Evolutionary conservation across 2,888 invertebrate species (phyloP).

Genomic region (Thumatha senex): DNA sequence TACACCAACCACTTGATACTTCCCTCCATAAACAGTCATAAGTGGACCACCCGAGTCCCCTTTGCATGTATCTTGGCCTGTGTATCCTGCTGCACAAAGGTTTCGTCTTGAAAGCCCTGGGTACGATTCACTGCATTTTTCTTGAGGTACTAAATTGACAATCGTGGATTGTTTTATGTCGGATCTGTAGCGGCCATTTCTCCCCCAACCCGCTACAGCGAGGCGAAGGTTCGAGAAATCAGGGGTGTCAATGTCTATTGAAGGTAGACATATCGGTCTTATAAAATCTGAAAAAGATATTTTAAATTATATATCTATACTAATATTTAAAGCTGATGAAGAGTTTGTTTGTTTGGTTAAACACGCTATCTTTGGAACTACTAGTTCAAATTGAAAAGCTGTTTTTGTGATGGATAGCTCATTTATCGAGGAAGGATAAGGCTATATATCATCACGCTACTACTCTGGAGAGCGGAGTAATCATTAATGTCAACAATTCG

Average conservation of each 20-base stretch:
- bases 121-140: conserved; percentile 57
- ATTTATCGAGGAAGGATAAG: too few relatives aligned
- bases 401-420: neutral
- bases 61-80: conserved; percentile 73
- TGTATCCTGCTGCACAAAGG: conserved; percentile 69
- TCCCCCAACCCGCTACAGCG: conserved; percentile 72
- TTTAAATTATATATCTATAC: too few relatives aligned
- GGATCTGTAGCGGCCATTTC: conserved; percentile 59
- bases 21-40: conserved; percentile 66
- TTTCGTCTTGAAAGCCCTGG: conserved; percentile 56
- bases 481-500: too few relatives aligned
- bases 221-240: conserved; percentile 59
- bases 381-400: too few relatives aligned
- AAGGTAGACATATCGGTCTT: conserved; percentile 70
- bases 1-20: conserved; percentile 66
- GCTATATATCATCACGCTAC: too few relatives aligned
- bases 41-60: conserved; percentile 76
- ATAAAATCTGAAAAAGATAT: conserved; percentile 60
- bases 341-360: too few relatives aligned
- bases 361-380: too few relatives aligned
- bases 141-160: conserved; percentile 63
- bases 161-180: conserved; percentile 69
- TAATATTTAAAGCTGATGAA: too few relatives aligned
- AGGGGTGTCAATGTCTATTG: conserved; percentile 63
- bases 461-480: too few relatives aligned